Percentiles rank a stretch among this genome's conserved stretches.
Evolutionary conservation across 2,797 vertebrate species (phyloP).

Genomic region (Esox lucius): DNA sequence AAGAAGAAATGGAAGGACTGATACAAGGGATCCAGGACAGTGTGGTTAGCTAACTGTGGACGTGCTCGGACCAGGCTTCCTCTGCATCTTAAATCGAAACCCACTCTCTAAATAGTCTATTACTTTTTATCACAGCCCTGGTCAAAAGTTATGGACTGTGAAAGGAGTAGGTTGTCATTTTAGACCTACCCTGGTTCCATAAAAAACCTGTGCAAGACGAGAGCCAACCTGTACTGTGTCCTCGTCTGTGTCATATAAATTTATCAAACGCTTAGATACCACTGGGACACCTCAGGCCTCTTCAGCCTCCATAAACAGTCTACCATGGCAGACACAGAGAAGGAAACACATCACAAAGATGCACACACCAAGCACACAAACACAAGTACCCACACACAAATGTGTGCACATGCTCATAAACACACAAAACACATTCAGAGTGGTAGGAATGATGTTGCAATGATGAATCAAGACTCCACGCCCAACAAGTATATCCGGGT

Average conservation of each 20-base stretch:
- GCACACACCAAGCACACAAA: slow-evolving; percentile 4
- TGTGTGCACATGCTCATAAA: background rate
- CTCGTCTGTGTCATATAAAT: slow-evolving; percentile 63
- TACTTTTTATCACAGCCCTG: background rate
- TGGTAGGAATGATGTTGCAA: background rate
- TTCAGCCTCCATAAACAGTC: slow-evolving; percentile 46
- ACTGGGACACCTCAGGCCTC: slow-evolving; percentile 35
- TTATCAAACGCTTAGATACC: slow-evolving; percentile 51
- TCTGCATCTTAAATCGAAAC: background rate
- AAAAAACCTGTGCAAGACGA: background rate
- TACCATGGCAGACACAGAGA: slow-evolving; percentile 45
- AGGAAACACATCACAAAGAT: slow-evolving; percentile 20
- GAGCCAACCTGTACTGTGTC: slow-evolving; percentile 3
- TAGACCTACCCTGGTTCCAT: background rate
- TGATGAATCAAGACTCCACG: slow-evolving; percentile 13
- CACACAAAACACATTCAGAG: background rate
- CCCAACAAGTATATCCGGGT: slow-evolving; percentile 7
- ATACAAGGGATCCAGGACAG: slow-evolving; percentile 8
- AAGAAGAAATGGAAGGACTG: background rate
- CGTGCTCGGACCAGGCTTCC: slow-evolving; percentile 36
- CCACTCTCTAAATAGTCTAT: background rate
- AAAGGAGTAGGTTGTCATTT: background rate
- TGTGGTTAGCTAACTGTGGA: slow-evolving; percentile 7
- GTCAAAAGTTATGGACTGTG: background rate
- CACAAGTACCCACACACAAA: background rate